phyloP scores from a whole-genome alignment of 2,888 invertebrate genomes.

The Holacanthella duospinosa region DNA sequence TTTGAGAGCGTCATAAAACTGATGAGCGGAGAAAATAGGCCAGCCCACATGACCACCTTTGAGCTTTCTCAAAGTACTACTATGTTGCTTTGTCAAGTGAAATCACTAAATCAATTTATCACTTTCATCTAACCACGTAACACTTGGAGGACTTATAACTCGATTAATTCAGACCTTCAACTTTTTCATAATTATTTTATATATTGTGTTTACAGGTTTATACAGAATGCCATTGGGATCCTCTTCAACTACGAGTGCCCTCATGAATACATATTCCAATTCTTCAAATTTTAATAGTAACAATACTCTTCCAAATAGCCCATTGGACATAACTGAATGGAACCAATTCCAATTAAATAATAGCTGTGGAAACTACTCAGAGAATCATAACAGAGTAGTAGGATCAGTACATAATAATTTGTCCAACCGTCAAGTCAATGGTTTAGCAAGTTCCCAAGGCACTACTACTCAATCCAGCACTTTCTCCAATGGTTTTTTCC shows the following conservation, averaged over 20 bases:
- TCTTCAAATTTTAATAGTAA: background rate
- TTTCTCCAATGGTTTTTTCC: background rate
- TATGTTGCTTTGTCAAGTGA: background rate
- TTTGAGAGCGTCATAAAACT: background rate
- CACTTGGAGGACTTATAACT: background rate
- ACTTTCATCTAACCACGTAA: background rate
- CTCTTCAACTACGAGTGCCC: background rate
- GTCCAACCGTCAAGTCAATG: background rate
- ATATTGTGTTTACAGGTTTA: background rate
- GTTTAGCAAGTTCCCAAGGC: background rate
- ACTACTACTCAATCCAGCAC: background rate
- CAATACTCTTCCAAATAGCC: background rate
- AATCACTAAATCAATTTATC: constrained; percentile 3
- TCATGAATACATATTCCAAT: background rate
- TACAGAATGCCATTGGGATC: background rate
- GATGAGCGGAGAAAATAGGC: background rate
- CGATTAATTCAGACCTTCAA: background rate
- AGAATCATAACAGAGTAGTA: too few species aligned
- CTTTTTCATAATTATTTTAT: background rate
- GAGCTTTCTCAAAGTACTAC: background rate
- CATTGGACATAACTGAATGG: background rate
- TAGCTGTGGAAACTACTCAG: background rate
- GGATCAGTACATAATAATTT: background rate
- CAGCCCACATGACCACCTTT: background rate
- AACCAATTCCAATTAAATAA: background rate